These are phyloP conservation scores for Morone chrysops DNA, from an alignment of 2,113 vertebrate genomes.

Conservation along the genomic window DNA sequence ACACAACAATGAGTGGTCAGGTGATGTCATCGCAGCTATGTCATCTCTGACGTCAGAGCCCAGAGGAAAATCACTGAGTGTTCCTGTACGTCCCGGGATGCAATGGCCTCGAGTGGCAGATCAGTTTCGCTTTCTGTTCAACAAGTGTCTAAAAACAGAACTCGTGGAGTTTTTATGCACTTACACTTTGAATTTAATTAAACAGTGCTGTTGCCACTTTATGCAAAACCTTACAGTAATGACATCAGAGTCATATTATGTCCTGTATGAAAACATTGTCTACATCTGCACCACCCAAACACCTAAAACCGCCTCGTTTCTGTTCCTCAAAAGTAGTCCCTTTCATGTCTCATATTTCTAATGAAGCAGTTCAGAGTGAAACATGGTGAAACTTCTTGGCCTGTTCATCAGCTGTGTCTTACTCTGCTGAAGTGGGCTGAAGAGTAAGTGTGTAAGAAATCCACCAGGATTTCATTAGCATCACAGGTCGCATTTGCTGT, in stretches of 20 bases:
- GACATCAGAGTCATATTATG: not conserved
- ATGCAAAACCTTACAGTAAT: slow-evolving; percentile 2
- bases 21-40: slow-evolving; percentile 15
- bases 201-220: not conserved
- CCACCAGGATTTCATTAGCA: slow-evolving; percentile 43
- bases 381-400: slow-evolving; percentile 17
- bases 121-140: slow-evolving; percentile 49
- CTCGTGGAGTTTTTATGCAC: not conserved
- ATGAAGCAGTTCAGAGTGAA: not conserved
- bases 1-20: slow-evolving; percentile 15
- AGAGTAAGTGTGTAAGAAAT: slow-evolving; percentile 43
- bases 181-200: not conserved
- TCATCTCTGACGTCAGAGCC: slow-evolving; percentile 13
- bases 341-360: not conserved
- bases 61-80: slow-evolving; percentile 39
- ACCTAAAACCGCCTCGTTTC: not conserved
- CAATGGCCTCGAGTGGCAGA: not conserved
- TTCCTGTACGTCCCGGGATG: not conserved
- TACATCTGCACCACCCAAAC: slow-evolving; percentile 3
- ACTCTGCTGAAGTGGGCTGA: slow-evolving; percentile 25
- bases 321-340: slow-evolving; percentile 12
- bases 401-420: slow-evolving; percentile 22
- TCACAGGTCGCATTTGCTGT: slow-evolving; percentile 13
- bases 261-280: not conserved
- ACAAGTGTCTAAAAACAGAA: not conserved